These are phyloP conservation scores for cattle (Bos taurus) DNA, from an alignment of 2,113 vertebrate genomes.

Conservation along the genomic window DNA sequence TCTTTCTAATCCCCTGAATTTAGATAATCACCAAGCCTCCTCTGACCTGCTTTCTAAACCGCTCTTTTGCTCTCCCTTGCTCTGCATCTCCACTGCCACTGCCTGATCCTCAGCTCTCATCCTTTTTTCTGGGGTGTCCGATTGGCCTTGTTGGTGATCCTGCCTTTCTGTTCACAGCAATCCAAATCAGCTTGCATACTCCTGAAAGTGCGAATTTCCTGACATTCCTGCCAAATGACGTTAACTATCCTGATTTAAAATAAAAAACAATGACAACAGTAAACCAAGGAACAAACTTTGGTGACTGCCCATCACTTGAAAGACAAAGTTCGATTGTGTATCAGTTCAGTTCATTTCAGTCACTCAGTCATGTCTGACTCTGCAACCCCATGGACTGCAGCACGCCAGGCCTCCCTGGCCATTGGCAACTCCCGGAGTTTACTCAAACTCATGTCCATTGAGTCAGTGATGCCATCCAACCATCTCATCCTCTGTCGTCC, in stretches of 20 bases:
- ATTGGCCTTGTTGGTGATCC: not conserved
- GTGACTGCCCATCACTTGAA: not conserved
- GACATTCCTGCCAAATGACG: not conserved
- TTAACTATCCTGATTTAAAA: not conserved
- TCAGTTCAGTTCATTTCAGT: not conserved
- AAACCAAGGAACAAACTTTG: not conserved
- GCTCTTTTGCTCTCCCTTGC: not conserved
- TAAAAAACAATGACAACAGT: not conserved
- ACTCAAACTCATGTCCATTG: not conserved
- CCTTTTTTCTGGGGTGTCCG: not conserved
- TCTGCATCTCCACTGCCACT: not conserved
- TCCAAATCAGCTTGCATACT: not conserved
- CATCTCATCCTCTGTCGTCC: not conserved
- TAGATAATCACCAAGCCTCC: conserved; percentile 7
- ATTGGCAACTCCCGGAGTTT: accelerated
- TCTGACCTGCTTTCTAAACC: not conserved
- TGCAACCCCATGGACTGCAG: not conserved
- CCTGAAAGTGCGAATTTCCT: not conserved
- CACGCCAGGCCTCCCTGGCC: not conserved
- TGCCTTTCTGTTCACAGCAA: not conserved
- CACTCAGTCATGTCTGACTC: not conserved
- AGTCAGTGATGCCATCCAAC: not conserved
- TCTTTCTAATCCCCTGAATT: conserved; percentile 12
- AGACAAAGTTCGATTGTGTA: not conserved
- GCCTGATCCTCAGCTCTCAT: not conserved